A percentile compares a stretch with the other conserved stretches of the same genome.
These are phyloP conservation scores for Rhamphomyia laevipes DNA, from an alignment of 2,888 invertebrate species.

Conservation along the genomic window DNA sequence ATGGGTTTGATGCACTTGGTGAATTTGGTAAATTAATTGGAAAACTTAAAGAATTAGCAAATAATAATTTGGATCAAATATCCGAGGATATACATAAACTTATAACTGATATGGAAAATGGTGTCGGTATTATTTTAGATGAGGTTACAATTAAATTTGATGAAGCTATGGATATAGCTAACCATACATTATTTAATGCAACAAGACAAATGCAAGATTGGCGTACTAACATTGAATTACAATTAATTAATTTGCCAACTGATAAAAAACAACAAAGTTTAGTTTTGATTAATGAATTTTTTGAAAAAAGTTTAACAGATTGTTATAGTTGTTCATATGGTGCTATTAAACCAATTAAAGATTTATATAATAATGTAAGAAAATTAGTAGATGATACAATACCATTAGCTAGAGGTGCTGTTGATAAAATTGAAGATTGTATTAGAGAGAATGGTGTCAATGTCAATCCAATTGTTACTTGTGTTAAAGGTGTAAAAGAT, in stretches of 20 bases:
- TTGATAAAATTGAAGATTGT: background rate
- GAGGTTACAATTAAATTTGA: background rate
- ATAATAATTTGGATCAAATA: background rate
- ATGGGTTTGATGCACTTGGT: constrained; percentile 8
- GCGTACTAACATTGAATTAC: background rate
- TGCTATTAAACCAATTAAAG: background rate
- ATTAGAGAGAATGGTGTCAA: background rate
- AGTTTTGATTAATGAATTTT: background rate
- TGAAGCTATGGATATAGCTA: constrained; percentile 1
- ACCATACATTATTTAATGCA: constrained; percentile 1
- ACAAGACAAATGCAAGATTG: background rate
- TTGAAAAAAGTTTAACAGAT: background rate
- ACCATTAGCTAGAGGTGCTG: background rate
- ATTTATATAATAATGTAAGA: background rate
- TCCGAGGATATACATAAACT: background rate
- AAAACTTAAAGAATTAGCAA: background rate
- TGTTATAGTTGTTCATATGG: background rate
- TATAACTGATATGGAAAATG: background rate
- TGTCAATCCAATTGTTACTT: background rate
- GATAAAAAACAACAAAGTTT: background rate
- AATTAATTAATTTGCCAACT: background rate
- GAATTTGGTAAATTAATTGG: background rate
- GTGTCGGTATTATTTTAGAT: background rate
- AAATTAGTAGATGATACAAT: background rate
- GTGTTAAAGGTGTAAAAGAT: background rate